phyloP scores from a whole-genome alignment of 2,113 vertebrate species.

The Sialia sialis region DNA sequence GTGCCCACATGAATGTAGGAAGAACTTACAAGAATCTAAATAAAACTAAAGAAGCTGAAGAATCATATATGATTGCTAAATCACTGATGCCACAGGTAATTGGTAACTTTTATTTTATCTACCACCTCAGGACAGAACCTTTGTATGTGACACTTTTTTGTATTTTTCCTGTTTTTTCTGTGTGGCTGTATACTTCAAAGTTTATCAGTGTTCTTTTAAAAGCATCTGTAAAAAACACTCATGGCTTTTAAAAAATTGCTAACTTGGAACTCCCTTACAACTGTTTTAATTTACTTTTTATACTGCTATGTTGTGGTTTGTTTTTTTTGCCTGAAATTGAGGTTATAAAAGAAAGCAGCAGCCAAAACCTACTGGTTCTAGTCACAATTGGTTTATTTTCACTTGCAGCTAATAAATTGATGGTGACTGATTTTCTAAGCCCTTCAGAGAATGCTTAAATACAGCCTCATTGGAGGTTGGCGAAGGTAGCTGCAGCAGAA shows the following conservation, averaged over 20 bases:
- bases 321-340: neutral
- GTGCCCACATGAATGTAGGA: slow-evolving; percentile 98
- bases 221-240: neutral
- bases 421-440: neutral
- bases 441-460: neutral
- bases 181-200: neutral
- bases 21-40: slow-evolving; percentile 98
- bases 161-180: neutral
- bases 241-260: neutral
- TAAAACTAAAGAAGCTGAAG: slow-evolving; percentile 92
- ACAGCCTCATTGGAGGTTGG: neutral
- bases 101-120: neutral
- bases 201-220: neutral
- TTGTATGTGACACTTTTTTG: neutral
- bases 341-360: neutral
- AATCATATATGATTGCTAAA: slow-evolving; percentile 93
- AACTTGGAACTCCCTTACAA: neutral
- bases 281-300: neutral
- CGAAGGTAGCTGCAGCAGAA: neutral
- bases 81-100: slow-evolving; percentile 97
- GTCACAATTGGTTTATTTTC: neutral
- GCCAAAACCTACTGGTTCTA: neutral
- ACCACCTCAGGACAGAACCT: neutral
- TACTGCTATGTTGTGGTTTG: neutral
- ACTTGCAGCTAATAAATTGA: neutral